Base-by-base conservation (phyloP, 2,888 invertebrate genomes). In the Callimorpha dominula region DNA sequence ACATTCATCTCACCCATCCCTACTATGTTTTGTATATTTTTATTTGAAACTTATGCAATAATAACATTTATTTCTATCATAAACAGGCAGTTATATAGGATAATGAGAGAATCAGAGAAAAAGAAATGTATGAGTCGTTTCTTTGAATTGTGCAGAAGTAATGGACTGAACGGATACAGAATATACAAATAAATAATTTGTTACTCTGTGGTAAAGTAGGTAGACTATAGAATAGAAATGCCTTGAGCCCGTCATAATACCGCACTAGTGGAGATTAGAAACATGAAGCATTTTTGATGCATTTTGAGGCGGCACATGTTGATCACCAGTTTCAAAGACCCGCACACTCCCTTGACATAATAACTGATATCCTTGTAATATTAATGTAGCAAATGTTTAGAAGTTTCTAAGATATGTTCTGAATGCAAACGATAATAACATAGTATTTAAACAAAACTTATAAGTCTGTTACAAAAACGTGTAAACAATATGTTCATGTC, bases 91-190 rank as follows among this genome's bases (percentile, higher is more conserved):
- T 90, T 95, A 76, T 93, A 90, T 94, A 94, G 88, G 85, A 78
- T 94, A 88, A 92, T 93, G 91, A 94, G 86, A 92, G 94, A 94
- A 76, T 90, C 93, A 83, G 93, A 93, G 90, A 93, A 91, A 93
- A 92, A 91, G 91, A 93, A 92, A 89, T 91, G 85, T 89, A 86
- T 93, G 85, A 90, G 85, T 88, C 91, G 89, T 78, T 93, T 93
- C 91, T 92, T 90, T 92, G 92, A 95, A 80, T 88, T 95, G 83
- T 93, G 92, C 93, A 89, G 91, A 84, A 86, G 82, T 89, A 92
- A 88, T 82, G 93, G 93, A 85, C 83, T 89, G 78, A 92, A 92
- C 85, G 93, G 94, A 90, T 86, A 89, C 89, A 89, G 85, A 90
- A 88, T 90, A 83, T 90, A 92, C 90, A 93, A 94, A 92, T 91